Evolutionary conservation across 1,140 invertebrate species (phyloP).

Genomic region (Eurosta solidaginis): DNA sequence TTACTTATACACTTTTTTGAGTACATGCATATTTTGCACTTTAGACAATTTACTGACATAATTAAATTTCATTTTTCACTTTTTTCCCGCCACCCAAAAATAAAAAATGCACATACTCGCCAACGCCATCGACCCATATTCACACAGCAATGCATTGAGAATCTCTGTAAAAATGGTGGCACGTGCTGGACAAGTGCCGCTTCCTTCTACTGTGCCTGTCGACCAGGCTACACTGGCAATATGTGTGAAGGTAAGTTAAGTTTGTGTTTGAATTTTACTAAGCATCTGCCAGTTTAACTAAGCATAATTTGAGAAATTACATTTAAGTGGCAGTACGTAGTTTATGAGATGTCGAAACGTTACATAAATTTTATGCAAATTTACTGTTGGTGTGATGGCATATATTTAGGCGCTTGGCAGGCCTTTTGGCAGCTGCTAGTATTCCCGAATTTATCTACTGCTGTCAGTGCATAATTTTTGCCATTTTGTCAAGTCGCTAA

Average conservation of each 20-base stretch:
- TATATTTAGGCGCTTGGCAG: neutral
- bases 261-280: neutral
- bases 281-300: neutral
- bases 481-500: neutral
- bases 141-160: slow-evolving; percentile 72
- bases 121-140: too few relatives aligned
- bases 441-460: neutral
- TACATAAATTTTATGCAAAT: neutral
- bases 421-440: neutral
- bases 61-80: slow-evolving; percentile 16
- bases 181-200: slow-evolving; percentile 77
- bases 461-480: slow-evolving; percentile 4
- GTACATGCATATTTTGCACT: slow-evolving; percentile 14
- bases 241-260: slow-evolving; percentile 71
- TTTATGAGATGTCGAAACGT: neutral
- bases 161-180: slow-evolving; percentile 76
- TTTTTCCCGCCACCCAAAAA: neutral
- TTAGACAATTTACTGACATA: slow-evolving; percentile 7
- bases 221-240: slow-evolving; percentile 75
- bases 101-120: neutral
- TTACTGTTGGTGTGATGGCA: neutral
- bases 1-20: neutral
- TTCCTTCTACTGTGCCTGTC: slow-evolving; percentile 75
- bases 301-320: neutral
- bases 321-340: neutral